Conservation (phyloP, 2,113 vertebrate genomes). For the Papio anubis region DNA sequence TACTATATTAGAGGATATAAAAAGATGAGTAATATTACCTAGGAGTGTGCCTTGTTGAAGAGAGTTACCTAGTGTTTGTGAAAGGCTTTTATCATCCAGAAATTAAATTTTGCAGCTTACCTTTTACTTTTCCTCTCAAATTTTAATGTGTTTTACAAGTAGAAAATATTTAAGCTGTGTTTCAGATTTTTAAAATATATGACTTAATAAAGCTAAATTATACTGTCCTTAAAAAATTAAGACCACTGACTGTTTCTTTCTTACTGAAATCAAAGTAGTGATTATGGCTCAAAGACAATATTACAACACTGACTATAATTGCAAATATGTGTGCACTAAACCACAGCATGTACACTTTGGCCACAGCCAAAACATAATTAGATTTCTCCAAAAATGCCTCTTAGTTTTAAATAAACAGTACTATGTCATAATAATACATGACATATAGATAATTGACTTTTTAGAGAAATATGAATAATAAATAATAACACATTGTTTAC, state of each 20-base stretch:
- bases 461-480: neutral
- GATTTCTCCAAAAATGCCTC: neutral
- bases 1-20: neutral
- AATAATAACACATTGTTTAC: neutral
- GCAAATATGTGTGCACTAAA: neutral
- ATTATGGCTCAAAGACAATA: neutral
- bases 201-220: neutral
- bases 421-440: neutral
- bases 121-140: neutral
- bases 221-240: neutral
- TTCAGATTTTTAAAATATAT: neutral
- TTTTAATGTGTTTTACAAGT: neutral
- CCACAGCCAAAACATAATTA: conserved; percentile 8
- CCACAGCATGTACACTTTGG: neutral
- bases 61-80: neutral
- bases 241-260: neutral
- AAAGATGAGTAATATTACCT: neutral
- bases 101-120: neutral
- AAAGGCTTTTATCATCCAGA: neutral
- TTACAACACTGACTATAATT: neutral
- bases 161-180: neutral
- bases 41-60: neutral
- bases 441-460: neutral
- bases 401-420: neutral
- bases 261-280: conserved; percentile 47